Percentiles rank a stretch among this genome's conserved stretches.
Conservation (phyloP, 2,113 vertebrate species). For the crab-eating macaque (Macaca fascicularis) region DNA sequence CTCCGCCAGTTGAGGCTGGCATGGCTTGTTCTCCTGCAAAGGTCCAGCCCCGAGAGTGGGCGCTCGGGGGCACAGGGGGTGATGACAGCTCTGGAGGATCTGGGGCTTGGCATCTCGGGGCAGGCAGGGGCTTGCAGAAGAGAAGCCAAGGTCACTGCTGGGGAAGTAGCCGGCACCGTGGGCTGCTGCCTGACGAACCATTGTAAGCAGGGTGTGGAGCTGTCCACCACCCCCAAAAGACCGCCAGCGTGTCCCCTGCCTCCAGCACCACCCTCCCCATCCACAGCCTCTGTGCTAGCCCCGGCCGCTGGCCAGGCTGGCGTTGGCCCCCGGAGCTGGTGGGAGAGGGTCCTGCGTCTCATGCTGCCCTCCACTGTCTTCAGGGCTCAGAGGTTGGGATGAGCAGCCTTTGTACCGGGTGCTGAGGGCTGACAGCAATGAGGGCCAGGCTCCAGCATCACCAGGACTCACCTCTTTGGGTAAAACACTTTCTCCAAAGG, state of each 20-base stretch:
- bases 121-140: neutral
- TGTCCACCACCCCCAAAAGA: neutral
- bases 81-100: neutral
- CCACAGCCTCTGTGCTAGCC: neutral
- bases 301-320: rapidly evolving
- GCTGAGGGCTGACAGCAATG: neutral
- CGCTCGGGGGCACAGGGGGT: rapidly evolving
- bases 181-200: neutral
- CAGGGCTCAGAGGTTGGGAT: neutral
- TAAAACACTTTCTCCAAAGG: neutral
- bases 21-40: no score
- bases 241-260: neutral
- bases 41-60: neutral
- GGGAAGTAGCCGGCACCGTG: neutral
- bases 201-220: neutral
- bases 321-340: neutral
- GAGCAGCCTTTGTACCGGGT: neutral
- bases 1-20: rapidly evolving
- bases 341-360: neutral
- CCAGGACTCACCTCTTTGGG: neutral
- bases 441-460: neutral
- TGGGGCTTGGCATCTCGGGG: neutral
- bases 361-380: neutral
- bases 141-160: neutral
- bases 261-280: no score